phyloP scores from a whole-genome alignment of 2,888 invertebrate species.

The Thalpophila matura region DNA sequence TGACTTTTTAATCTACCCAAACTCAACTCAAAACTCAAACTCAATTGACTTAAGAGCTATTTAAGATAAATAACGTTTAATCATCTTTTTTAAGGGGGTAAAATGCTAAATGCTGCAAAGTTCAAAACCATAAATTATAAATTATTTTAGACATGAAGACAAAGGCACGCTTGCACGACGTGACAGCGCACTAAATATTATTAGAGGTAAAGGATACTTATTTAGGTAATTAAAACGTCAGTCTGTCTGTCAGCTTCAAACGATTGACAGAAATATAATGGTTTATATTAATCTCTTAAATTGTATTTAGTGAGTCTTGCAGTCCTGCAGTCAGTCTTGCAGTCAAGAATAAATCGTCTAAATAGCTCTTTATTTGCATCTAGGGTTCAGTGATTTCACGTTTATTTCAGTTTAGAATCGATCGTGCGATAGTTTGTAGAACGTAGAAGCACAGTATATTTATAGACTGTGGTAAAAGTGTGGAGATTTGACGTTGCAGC shows the following conservation, averaged over 20 bases:
- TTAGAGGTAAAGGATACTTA: no score
- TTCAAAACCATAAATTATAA: no score
- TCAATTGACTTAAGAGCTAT: no score
- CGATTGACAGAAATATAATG: background rate
- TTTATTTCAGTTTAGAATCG: conserved; percentile 12
- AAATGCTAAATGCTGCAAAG: no score
- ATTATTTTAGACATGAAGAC: background rate
- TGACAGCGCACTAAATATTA: background rate
- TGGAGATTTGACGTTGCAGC: background rate
- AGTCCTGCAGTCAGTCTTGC: background rate
- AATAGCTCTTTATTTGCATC: background rate
- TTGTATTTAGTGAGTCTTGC: no score
- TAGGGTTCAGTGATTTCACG: background rate
- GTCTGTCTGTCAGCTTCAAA: background rate
- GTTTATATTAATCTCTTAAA: background rate
- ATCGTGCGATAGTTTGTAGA: background rate
- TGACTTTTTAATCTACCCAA: no score
- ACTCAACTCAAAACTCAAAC: no score
- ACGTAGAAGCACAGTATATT: no score
- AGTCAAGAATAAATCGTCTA: background rate
- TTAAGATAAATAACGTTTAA: no score
- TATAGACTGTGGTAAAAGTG: no score
- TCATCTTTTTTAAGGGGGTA: no score
- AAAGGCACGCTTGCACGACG: background rate
- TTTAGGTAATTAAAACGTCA: background rate